These are phyloP conservation scores for Seriola dumerili DNA, from an alignment of 2,113 vertebrate species.

Conservation along the genomic window DNA sequence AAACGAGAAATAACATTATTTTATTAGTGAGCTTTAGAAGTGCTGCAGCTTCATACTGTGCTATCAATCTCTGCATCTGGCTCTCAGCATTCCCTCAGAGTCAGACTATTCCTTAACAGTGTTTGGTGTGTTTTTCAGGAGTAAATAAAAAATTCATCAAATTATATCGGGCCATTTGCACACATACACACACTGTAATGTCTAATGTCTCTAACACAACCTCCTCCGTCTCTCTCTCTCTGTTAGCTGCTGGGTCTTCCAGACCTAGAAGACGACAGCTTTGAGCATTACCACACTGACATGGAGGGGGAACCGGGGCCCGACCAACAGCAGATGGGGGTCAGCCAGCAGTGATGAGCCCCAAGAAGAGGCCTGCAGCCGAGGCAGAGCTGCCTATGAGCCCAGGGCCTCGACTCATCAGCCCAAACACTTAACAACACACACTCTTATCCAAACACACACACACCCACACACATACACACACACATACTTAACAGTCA, in stretches of 20 bases:
- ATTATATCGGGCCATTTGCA: not conserved
- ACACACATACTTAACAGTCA: slow-evolving; percentile 41
- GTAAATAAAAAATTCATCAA: too few relatives aligned
- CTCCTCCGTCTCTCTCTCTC: slow-evolving; percentile 18
- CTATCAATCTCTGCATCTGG: not conserved
- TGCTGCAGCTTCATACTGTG: not conserved
- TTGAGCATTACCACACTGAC: slow-evolving; percentile 98
- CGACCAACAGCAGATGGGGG: slow-evolving; percentile 98
- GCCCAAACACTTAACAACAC: slow-evolving; percentile 56
- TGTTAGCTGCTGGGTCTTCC: slow-evolving; percentile 94
- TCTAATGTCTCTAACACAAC: not conserved
- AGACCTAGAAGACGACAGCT: slow-evolving; percentile 94
- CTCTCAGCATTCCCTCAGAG: not conserved
- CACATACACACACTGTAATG: not conserved
- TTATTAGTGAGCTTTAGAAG: not conserved
- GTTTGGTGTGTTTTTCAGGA: not conserved
- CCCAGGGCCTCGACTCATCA: slow-evolving; percentile 29
- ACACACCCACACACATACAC: slow-evolving; percentile 31
- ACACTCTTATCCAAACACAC: slow-evolving; percentile 42
- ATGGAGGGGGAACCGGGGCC: slow-evolving; percentile 97
- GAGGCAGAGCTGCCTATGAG: slow-evolving; percentile 45
- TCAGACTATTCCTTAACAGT: too few relatives aligned
- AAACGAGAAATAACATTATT: not conserved
- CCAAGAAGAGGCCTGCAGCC: slow-evolving; percentile 46
- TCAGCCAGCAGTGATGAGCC: slow-evolving; percentile 95